Evolutionary conservation across 1,140 invertebrate species (phyloP), one percentile per base, ranked within the genome.

Genomic region (Cyclargus thomasi): DNA sequence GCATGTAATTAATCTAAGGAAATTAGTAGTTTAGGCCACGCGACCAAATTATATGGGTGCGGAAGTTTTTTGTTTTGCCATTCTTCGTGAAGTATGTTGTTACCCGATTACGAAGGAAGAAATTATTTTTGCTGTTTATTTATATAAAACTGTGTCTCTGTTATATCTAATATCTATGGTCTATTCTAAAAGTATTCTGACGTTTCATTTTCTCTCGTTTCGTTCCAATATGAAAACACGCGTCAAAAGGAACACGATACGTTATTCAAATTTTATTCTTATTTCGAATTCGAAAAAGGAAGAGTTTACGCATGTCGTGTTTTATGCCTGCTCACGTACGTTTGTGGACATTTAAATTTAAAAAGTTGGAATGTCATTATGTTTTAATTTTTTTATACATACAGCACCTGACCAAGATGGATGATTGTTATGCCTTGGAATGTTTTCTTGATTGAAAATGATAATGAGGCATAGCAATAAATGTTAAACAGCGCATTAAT

Each of bases 11-110:
- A 39, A 55, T 65, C 68, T 57, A 35, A 68, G 71, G 71, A 70
- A 68, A 73, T 73, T 68, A 65, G 67, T 67, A 68, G 64, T 73
- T 73, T 66, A 68, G 53, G 71, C 63, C 71, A 73, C 69, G 71
- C 66, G 71, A 70, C 69, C 53, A 66, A 73, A 65, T 53, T 70
- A 70, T 70, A 70, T 63, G 67, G 70, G 67, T 67, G 64, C 57
- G 67, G 65, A 63, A 53, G 36, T 36, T 63, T 62, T 57, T 47
- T 53, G 39, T 47, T 47, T 47, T 47, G 39, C 39, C 11, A 47
- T 47, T 8, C 14, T 8, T 11, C 39, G 39, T 47, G 39, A 47
- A 47, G 39, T 47, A 14, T 47, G 39, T 47, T 47, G 11, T 47
- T 47, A 47, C 14, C 14, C 29, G 29, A 29, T 29, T 29, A 29